phyloP scores from a whole-genome alignment of 2,888 invertebrate species.

The Conchocele bisecta region DNA sequence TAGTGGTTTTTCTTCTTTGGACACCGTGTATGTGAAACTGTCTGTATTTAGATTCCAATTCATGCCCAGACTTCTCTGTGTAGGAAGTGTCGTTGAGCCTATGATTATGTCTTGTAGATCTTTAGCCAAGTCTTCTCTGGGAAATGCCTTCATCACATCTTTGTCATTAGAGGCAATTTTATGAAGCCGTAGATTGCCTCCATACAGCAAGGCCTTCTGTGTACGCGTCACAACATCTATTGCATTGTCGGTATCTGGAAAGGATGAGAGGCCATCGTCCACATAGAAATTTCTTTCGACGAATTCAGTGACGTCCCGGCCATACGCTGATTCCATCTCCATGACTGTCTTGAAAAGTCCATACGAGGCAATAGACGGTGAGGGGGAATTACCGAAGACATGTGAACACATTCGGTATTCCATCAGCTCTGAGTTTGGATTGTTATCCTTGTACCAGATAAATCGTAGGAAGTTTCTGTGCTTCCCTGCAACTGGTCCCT shows the following conservation, averaged over 20 bases:
- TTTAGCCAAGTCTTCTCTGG: slow-evolving; percentile 23
- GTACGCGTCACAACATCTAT: too few relatives aligned
- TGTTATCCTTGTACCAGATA: slow-evolving; percentile 38
- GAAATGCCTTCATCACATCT: slow-evolving; percentile 26
- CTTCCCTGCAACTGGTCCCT: slow-evolving; percentile 17
- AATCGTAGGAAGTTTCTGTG: slow-evolving; percentile 30
- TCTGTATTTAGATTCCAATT: slow-evolving; percentile 22
- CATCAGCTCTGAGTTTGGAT: slow-evolving; percentile 12
- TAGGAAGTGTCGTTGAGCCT: slow-evolving; percentile 9
- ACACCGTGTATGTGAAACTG: slow-evolving; percentile 16
- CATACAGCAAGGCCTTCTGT: slow-evolving; percentile 1
- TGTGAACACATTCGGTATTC: slow-evolving; percentile 35
- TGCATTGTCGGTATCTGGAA: too few relatives aligned
- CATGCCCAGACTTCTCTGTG: slow-evolving; percentile 28
- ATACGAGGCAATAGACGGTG: slow-evolving; percentile 48
- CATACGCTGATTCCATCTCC: slow-evolving; percentile 16
- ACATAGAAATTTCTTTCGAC: slow-evolving; percentile 54
- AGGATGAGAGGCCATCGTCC: slow-evolving; percentile 58
- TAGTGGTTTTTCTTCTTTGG: too few relatives aligned
- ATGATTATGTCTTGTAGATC: slow-evolving; percentile 18
- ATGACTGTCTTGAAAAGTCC: slow-evolving; percentile 36
- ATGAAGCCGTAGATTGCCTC: slow-evolving; percentile 43
- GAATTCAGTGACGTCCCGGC: slow-evolving; percentile 26
- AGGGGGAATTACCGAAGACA: too few relatives aligned
- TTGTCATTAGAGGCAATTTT: slow-evolving; percentile 49